phyloP scores from a whole-genome alignment of 2,888 invertebrate species.

The Apeira syringaria region DNA sequence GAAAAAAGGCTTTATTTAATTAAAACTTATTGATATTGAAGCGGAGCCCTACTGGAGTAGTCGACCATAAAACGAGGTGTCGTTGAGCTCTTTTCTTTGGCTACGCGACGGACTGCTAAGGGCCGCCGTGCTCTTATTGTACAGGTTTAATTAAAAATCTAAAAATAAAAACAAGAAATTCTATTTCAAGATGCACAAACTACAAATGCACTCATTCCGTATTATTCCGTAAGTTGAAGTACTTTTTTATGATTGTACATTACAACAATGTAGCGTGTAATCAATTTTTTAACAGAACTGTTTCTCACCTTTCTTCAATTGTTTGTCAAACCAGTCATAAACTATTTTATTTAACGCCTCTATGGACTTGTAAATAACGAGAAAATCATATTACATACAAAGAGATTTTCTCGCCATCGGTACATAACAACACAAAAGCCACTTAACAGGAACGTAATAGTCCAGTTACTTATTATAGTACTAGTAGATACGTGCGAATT shows the following conservation, averaged over 20 bases:
- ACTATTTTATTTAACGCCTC: background rate
- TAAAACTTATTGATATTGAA: no score
- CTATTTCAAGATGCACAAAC: background rate
- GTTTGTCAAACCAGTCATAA: background rate
- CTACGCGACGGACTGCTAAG: slow-evolving; percentile 19
- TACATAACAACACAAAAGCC: background rate
- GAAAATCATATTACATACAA: background rate
- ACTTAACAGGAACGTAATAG: slow-evolving; percentile 8
- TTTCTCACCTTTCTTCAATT: background rate
- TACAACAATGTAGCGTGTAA: background rate
- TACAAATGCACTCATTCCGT: background rate
- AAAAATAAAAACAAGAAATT: background rate
- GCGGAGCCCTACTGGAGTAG: no score
- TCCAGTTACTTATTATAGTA: no score
- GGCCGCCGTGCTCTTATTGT: slow-evolving; percentile 10
- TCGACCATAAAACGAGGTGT: slow-evolving; percentile 1
- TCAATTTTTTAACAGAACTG: background rate
- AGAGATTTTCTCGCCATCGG: slow-evolving; percentile 1
- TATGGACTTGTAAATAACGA: background rate
- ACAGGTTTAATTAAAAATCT: slow-evolving; percentile 1
- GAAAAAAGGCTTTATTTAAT: no score
- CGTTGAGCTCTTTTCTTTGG: slow-evolving; percentile 23
- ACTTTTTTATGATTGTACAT: background rate
- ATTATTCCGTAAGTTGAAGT: no score
- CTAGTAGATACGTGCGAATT: no score